Evolutionary conservation across 2,113 vertebrate genomes (phyloP), one percentile per base, ranked within the genome.

Genomic region (Gila orcuttii): DNA sequence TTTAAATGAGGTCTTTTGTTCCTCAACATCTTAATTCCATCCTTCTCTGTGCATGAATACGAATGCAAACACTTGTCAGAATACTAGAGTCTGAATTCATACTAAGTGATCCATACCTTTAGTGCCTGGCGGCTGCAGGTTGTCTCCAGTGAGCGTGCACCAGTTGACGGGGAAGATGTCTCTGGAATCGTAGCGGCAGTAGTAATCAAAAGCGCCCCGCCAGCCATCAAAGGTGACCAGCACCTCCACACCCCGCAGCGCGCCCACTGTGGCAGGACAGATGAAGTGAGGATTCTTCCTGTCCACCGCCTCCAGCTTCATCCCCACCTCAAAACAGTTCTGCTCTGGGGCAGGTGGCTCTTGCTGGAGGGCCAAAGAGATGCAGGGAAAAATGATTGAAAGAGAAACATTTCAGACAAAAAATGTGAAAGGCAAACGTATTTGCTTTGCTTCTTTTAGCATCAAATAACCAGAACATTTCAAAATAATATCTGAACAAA

Each of bases 231-330:
- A 99, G 92, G 98, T 98, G 95, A 99, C 97, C 88, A 97, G 96
- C 94, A 99, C 97, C 94, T 99, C 98, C 52, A 96, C 96, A 45
- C 98, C 98, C n/a, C 98, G 96, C 93, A 99, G 95, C 33, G 98
- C 98, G 83, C 98, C 98, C 90, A 99, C 97, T 82, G 98, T 99
- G 82, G 97, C 98, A 45, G 98, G 98, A 92, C 98, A 99, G 94
- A 99, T 99, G 91, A 99, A 99, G 94, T 99, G 98, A 69, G 98
- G 98, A 92, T 99, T 99, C 94, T 99, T 99, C 79, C 98, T 97
- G 93, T 99, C 98, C 92, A 99, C 97, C 45, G 98, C 98, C 92
- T 99, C 98, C 92, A 99, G 94, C 94, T 99, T 99, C 98, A 99
- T 99, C 83, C 98, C 98, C 88, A 97, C 96, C 91, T 97, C 96